phyloP scores from a whole-genome alignment of 2,113 vertebrate genomes.

The Coreoperca whiteheadi region DNA sequence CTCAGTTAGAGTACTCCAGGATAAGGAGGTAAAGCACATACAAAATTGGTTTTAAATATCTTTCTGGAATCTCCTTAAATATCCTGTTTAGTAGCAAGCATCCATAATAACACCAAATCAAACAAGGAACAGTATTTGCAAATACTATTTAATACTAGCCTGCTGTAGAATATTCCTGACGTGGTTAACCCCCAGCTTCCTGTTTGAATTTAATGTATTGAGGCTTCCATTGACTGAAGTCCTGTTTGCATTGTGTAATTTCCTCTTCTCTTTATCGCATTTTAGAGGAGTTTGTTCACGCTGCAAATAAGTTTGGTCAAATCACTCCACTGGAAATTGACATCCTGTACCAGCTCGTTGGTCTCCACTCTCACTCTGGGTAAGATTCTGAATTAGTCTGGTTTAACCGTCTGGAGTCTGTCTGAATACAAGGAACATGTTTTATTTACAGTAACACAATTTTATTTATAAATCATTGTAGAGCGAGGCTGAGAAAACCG shows the following conservation, averaged over 20 bases:
- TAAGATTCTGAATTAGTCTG: slow-evolving; percentile 76
- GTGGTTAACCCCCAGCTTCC: neutral
- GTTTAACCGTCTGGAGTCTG: neutral
- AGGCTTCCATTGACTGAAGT: neutral
- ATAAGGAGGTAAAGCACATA: slow-evolving; percentile 27
- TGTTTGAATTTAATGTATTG: slow-evolving; percentile 19
- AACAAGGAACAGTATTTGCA: slow-evolving; percentile 58
- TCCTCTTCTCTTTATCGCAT: slow-evolving; percentile 32
- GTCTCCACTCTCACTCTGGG: slow-evolving; percentile 93
- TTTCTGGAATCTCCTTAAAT: slow-evolving; percentile 1
- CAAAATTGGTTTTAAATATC: neutral
- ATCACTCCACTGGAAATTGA: slow-evolving; percentile 95
- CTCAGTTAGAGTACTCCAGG: slow-evolving; percentile 30
- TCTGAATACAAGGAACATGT: neutral
- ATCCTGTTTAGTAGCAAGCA: slow-evolving; percentile 8
- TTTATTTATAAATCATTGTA: neutral
- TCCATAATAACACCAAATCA: neutral
- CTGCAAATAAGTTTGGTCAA: slow-evolving; percentile 93
- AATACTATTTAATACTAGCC: slow-evolving; percentile 60
- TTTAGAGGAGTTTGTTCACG: slow-evolving; percentile 92
- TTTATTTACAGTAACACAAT: neutral
- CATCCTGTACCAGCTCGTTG: slow-evolving; percentile 93
- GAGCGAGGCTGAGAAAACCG: neutral
- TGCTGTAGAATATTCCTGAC: slow-evolving; percentile 28
- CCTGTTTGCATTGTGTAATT: slow-evolving; percentile 9